Evolutionary conservation across 2,797 vertebrate species (phyloP).

Genomic region (Sciaenops ocellatus): DNA sequence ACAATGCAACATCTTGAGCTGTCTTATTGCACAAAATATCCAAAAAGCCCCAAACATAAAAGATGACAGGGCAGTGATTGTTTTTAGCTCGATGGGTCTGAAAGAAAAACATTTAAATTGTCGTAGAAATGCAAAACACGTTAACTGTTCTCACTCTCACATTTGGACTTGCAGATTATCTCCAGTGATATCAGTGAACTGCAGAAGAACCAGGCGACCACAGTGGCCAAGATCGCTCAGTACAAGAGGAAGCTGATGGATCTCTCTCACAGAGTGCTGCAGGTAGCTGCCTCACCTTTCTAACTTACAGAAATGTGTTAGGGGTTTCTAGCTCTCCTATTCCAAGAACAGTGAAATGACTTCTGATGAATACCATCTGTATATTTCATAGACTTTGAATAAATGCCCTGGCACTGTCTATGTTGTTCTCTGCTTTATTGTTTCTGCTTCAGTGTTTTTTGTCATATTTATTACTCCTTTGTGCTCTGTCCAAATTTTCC

Average conservation of each 20-base stretch:
- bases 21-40: neutral
- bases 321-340: neutral
- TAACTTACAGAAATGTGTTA: neutral
- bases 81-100: neutral
- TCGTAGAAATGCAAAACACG: neutral
- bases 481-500: conserved; percentile 19
- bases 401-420: conserved; percentile 7
- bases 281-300: conserved; percentile 83
- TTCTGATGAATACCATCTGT: neutral
- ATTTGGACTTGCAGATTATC: conserved; percentile 89
- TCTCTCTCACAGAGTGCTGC: conserved; percentile 95
- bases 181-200: conserved; percentile 96
- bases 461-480: conserved; percentile 3
- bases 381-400: conserved; percentile 2
- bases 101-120: neutral
- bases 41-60: neutral
- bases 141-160: neutral
- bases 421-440: neutral
- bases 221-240: conserved; percentile 97
- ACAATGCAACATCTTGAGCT: neutral
- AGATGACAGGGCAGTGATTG: neutral
- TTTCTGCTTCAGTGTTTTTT: neutral
- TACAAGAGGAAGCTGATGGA: conserved; percentile 99
- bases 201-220: conserved; percentile 98
- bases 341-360: neutral